Evolutionary conservation across 2,888 invertebrate species (phyloP), one percentile per base, ranked within the genome.

Genomic region (Neoscelio sp.): DNA sequence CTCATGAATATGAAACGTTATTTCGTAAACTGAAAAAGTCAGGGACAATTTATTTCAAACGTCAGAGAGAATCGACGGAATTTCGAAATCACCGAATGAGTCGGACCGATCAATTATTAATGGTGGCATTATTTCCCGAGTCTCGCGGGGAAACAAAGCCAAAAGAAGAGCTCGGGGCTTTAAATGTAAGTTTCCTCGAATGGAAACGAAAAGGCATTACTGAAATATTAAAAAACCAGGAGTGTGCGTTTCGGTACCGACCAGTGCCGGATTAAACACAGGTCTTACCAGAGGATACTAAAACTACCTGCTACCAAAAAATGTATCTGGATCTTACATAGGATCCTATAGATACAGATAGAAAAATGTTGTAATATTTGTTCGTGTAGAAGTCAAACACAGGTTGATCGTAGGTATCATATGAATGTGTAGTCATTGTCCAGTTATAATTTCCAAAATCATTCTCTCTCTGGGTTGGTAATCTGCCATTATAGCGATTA

Each of bases 31-130:
- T 30, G 10, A 33, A 62, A 33, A 62, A 46, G 46, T 46, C 20
- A 23, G 56, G 8, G 5, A 30, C n/a, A 62, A 62, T 35, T 46
- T 62, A 28, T 7, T 5, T 42, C 17, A n/a, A 1, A 42, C 23
- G 40, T 58, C 28, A 26, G 26, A 40, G 10, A 35, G 44, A 33
- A 60, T 60, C 33, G 38, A 48, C 28, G 10, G 5, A 38, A 38
- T 35, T 54, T 38, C 23, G n/a, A 17, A 20, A 52, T 20, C 12
- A 42, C 10, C 12, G 28, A 40, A 28, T 40, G 56, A 30, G 10
- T 12, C 10, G 26, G 15, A 2, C 18, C n/a, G 30, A 60, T 60
- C 60, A 60, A 60, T 44, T 60, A 60, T 60, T 60, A 60, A 60
- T 15, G 5, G 18, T 8, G 30, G 60, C 20, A 60, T 60, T 42